Base-by-base conservation (phyloP, 2,113 vertebrate genomes). In the Brienomyrus brachyistius region DNA sequence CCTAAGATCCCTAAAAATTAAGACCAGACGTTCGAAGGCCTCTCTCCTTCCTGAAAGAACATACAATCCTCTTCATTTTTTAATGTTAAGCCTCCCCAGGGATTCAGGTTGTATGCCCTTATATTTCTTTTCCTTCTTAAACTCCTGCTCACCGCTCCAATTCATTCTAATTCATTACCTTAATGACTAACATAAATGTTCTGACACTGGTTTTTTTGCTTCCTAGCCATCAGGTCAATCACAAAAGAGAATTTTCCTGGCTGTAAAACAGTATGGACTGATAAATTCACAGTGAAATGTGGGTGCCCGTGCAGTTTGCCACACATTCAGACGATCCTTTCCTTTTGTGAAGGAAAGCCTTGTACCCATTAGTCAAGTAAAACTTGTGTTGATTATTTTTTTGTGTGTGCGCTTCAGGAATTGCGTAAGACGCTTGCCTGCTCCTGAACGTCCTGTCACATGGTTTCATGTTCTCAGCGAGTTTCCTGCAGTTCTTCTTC, bases 131-230 rank as follows among this genome's bases (percentile, higher is more conserved):
- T 10, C 23, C 56, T 89, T 62, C 62, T 62, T 86, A 62, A 59
- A 85, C 52, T 70, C 82, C 13, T 13, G n/a, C 62, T 89, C 84
- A 31, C 90, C 59, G 90, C 66, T 91, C 88, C 80, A 89, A 85
- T 27, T 87, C 54, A 80, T 89, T 91, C 88, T 80, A 89, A 85
- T 27, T 87, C 54, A 80, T 89, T 89, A 84, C 45, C 40, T 47
- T 47, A 77, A 70, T 70, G 7, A 9, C 7, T 84, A 48, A 27
- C 45, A 85, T 59, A 89, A 89, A 89, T 89, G 52, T 85, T 62
- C 51, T 54, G 9, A 27, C 54, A 17, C 7, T 51, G 45, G 19
- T 87, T 88, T 87, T 50, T 87, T 62, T 5, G 23, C 47, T 35
- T 80, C 31, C 52, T 87, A n/a, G 23, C 50, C 27, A 11, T 66